Percentiles rank a stretch among this genome's conserved stretches.
phyloP scores from a whole-genome alignment of 2,797 vertebrate genomes.

The Avahi laniger region DNA sequence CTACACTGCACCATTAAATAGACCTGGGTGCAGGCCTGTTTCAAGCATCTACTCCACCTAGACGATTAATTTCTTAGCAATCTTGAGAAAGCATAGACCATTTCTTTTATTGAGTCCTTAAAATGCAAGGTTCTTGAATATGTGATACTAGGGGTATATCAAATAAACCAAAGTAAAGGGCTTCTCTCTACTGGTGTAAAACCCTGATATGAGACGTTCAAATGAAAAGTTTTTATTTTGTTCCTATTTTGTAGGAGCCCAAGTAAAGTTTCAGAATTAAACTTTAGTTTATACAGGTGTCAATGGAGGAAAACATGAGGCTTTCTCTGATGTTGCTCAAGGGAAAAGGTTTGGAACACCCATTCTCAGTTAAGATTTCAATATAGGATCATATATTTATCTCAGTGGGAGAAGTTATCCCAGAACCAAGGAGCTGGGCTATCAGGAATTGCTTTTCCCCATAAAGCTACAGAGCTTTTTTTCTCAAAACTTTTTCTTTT shows the following conservation, averaged over 20 bases:
- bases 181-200: neutral
- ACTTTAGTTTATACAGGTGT: neutral
- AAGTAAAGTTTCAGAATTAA: neutral
- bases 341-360: neutral
- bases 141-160: neutral
- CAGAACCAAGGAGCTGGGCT: neutral
- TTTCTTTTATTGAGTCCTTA: neutral
- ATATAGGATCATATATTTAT: neutral
- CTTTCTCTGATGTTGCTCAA: slow-evolving; percentile 1
- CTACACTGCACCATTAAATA: neutral
- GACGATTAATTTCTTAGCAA: slow-evolving; percentile 11
- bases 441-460: neutral
- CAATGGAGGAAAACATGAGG: neutral
- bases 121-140: neutral
- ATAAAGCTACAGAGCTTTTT: neutral
- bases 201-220: neutral
- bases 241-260: neutral
- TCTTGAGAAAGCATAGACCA: neutral
- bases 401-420: neutral
- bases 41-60: neutral
- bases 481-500: neutral
- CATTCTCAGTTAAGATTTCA: neutral
- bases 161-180: neutral
- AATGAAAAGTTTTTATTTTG: neutral
- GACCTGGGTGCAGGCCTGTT: neutral